Evolutionary conservation across 2,797 vertebrate genomes (phyloP).

Genomic region (Danio jaintianensis): DNA sequence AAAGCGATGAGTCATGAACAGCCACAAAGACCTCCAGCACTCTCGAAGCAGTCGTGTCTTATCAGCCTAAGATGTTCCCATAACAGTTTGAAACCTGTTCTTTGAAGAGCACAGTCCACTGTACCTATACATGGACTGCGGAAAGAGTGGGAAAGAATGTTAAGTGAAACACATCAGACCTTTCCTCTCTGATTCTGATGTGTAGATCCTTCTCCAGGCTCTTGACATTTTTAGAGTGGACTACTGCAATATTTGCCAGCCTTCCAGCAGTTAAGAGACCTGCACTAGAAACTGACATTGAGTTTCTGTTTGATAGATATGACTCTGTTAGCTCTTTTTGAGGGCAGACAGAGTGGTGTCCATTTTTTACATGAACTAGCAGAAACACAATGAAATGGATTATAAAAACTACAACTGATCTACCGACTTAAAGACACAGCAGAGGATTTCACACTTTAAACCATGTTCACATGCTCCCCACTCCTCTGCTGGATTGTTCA

Average conservation of each 20-base stretch:
- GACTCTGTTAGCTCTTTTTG: neutral
- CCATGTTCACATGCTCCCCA: too few species aligned
- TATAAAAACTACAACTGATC: neutral
- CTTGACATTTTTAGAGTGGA: neutral
- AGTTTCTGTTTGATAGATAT: neutral
- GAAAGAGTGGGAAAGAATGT: slow-evolving; percentile 22
- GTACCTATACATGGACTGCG: slow-evolving; percentile 8
- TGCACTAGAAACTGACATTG: neutral
- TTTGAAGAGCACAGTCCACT: slow-evolving; percentile 25
- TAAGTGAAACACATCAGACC: slow-evolving; percentile 29
- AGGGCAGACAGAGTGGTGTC: neutral
- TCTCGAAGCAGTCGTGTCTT: neutral
- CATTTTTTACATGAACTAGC: neutral
- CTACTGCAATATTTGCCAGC: neutral
- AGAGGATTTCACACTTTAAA: neutral
- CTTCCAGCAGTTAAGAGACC: neutral
- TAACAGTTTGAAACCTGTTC: slow-evolving; percentile 2
- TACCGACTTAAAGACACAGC: neutral
- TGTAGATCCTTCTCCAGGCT: neutral
- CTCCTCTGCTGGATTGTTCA: too few species aligned
- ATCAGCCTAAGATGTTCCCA: slow-evolving; percentile 21
- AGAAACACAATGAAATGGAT: neutral
- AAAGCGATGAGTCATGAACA: slow-evolving; percentile 3
- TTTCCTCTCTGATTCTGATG: neutral
- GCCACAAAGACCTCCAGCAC: slow-evolving; percentile 17